Percentiles rank a stretch among this genome's conserved stretches.
These are phyloP conservation scores for Rhynchomys soricoides DNA, from an alignment of 2,113 vertebrate species.

Conservation along the genomic window DNA sequence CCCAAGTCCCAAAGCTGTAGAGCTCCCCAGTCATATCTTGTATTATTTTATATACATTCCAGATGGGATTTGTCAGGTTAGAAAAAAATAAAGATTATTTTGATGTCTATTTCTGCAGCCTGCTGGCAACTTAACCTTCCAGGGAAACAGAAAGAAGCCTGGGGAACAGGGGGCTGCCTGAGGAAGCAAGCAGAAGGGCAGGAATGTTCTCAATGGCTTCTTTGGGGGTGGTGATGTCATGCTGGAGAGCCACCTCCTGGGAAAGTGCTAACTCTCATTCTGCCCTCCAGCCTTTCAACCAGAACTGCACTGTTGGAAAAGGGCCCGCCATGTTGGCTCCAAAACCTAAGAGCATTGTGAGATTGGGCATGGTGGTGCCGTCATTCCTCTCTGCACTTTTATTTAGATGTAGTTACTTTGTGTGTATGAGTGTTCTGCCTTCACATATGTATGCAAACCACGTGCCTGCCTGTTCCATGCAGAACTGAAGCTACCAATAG, in stretches of 20 bases:
- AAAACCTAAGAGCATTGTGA: not conserved
- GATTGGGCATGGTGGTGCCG: fast-evolving
- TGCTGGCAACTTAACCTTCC: not conserved
- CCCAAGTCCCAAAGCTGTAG: not conserved
- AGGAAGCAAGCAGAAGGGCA: not conserved
- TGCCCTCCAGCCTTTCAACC: not conserved
- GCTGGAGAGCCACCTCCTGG: not conserved
- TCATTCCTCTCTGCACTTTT: not conserved
- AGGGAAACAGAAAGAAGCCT: not conserved
- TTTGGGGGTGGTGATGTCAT: not conserved
- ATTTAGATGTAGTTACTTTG: not conserved
- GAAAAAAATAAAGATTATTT: not conserved
- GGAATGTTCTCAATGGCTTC: not conserved
- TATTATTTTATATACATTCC: not conserved
- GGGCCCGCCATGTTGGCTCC: not conserved
- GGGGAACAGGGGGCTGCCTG: not conserved
- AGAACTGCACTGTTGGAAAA: not conserved
- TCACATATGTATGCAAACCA: not conserved
- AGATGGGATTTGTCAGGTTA: not conserved
- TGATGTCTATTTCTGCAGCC: not conserved
- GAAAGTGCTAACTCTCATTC: not conserved
- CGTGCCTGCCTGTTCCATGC: not conserved
- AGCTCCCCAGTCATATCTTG: not conserved
- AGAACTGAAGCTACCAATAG: not conserved
- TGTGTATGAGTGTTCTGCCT: not conserved